Evolutionary conservation across 2,888 invertebrate species (phyloP).

Genomic region (Matsumyia berberina): DNA sequence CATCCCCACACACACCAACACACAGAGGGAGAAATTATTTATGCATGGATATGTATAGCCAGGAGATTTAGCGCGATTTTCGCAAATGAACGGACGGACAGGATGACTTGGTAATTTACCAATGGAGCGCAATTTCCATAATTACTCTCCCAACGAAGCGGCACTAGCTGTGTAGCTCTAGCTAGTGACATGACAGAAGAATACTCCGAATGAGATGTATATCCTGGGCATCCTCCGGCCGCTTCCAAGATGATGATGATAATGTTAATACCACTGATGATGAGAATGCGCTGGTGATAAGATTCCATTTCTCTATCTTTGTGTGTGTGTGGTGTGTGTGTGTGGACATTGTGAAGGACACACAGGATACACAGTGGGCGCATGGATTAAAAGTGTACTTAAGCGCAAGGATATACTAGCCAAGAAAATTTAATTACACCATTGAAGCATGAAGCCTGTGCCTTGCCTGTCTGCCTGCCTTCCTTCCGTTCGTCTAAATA

Average conservation of each 20-base stretch:
- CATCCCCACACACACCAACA: not conserved
- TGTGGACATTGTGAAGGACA: slow-evolving; percentile 62
- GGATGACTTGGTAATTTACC: slow-evolving; percentile 75
- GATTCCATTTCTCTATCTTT: slow-evolving; percentile 10
- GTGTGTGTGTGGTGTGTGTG: slow-evolving; percentile 1
- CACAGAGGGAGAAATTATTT: slow-evolving; percentile 43
- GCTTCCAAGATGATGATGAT: slow-evolving; percentile 69
- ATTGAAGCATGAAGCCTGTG: slow-evolving; percentile 42
- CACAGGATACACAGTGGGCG: slow-evolving; percentile 41
- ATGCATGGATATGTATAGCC: slow-evolving; percentile 57
- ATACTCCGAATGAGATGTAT: slow-evolving; percentile 72
- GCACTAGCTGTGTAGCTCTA: slow-evolving; percentile 19
- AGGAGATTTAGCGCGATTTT: slow-evolving; percentile 64
- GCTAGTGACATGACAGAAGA: slow-evolving; percentile 60
- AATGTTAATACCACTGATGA: slow-evolving; percentile 68
- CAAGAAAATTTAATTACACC: slow-evolving; percentile 75
- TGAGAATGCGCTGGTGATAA: slow-evolving; percentile 69
- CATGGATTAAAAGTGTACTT: slow-evolving; percentile 75
- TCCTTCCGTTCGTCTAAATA: slow-evolving; percentile 42
- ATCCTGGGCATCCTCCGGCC: slow-evolving; percentile 36
- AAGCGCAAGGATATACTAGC: slow-evolving; percentile 66
- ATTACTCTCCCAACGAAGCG: slow-evolving; percentile 60
- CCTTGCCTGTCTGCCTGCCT: not conserved
- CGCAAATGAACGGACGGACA: slow-evolving; percentile 65
- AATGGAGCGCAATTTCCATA: slow-evolving; percentile 75